These are phyloP conservation scores for Julus scanicus DNA, from an alignment of 2,888 invertebrate genomes.

Conservation along the genomic window DNA sequence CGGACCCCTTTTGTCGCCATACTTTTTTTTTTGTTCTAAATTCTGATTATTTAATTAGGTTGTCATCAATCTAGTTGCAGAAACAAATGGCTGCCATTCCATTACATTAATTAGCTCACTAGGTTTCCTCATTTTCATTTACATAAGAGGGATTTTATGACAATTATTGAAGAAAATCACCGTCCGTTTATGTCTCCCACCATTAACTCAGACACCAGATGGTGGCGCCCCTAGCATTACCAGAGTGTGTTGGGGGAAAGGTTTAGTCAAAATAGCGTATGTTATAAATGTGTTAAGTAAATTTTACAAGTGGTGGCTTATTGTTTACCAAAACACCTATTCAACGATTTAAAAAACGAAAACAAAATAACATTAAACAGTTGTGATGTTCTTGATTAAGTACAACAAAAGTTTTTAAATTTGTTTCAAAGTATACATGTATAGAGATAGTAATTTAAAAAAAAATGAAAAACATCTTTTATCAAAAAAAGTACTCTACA, in stretches of 20 bases:
- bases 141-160: constrained; percentile 39
- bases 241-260: not conserved
- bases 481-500: not conserved
- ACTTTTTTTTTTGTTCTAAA: not conserved
- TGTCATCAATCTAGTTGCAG: constrained; percentile 43
- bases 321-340: no score
- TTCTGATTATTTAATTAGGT: constrained; percentile 36
- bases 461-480: not conserved
- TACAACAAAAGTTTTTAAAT: no score
- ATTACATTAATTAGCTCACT: constrained; percentile 26
- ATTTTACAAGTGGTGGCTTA: no score
- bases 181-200: not conserved
- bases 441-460: not conserved
- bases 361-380: no score
- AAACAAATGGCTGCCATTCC: constrained; percentile 40
- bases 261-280: not conserved
- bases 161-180: not conserved
- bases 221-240: not conserved
- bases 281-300: no score
- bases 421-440: no score
- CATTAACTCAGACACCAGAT: not conserved
- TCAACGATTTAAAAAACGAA: no score
- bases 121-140: not conserved
- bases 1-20: not conserved
- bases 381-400: no score